phyloP scores from a whole-genome alignment of 2,888 invertebrate species.

The Pyrocoelia pectoralis region DNA sequence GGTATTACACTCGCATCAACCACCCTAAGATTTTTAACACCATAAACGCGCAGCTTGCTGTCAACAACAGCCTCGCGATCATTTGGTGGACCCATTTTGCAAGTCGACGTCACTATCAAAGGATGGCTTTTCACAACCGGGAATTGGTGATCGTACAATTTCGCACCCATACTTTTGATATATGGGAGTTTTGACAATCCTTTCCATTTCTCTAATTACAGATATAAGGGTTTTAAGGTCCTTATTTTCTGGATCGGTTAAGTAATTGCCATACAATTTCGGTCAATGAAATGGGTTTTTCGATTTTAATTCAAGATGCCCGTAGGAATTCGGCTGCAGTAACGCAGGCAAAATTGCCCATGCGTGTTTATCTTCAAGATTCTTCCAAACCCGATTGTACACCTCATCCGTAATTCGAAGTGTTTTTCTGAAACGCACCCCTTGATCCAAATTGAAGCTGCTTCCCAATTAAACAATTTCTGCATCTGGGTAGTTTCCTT shows the following conservation, averaged over 20 bases:
- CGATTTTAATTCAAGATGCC: constrained; percentile 55
- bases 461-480: constrained; percentile 70
- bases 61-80: constrained; percentile 81
- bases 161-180: too few relatives aligned
- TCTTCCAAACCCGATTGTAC: constrained; percentile 52
- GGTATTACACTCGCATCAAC: constrained; percentile 89
- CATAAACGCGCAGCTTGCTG: constrained; percentile 70
- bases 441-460: constrained; percentile 68
- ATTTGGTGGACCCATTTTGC: constrained; percentile 78
- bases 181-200: constrained; percentile 58
- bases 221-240: constrained; percentile 62
- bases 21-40: constrained; percentile 72
- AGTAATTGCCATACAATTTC: constrained; percentile 69
- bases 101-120: constrained; percentile 55
- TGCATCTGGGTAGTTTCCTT: constrained; percentile 69
- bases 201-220: too few relatives aligned
- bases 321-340: background rate
- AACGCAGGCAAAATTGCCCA: constrained; percentile 62
- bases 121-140: constrained; percentile 48
- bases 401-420: constrained; percentile 58
- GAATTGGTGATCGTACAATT: too few relatives aligned
- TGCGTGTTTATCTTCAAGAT: constrained; percentile 54
- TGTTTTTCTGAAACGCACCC: constrained; percentile 57
- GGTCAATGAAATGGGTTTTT: constrained; percentile 67
- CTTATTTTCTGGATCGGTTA: constrained; percentile 62